Conservation (phyloP, 2,888 invertebrate genomes). For the Metellina segmentata region DNA sequence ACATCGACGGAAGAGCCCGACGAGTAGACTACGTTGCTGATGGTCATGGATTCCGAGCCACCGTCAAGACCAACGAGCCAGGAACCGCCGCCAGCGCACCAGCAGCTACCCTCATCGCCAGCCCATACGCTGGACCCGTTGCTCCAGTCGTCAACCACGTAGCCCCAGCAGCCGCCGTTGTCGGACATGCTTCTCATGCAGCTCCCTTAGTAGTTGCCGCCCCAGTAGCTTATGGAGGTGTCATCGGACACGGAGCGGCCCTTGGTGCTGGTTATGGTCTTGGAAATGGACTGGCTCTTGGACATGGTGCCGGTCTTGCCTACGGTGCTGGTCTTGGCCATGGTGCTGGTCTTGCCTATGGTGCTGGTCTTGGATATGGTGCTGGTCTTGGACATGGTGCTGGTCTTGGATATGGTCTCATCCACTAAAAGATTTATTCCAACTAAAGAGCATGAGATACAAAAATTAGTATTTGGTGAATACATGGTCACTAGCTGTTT, state of each 20-base stretch:
- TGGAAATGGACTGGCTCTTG: too few relatives aligned
- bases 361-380: too few relatives aligned
- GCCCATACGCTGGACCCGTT: too few relatives aligned
- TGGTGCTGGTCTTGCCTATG: background rate
- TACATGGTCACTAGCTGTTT: too few relatives aligned
- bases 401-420: conserved; percentile 16
- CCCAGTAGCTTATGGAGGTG: conserved; percentile 25
- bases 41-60: conserved; percentile 58
- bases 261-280: too few relatives aligned
- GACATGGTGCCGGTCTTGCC: too few relatives aligned
- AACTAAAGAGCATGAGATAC: too few relatives aligned
- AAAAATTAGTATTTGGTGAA: too few relatives aligned
- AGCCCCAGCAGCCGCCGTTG: too few relatives aligned
- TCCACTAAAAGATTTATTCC: conserved; percentile 6
- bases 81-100: conserved; percentile 64
- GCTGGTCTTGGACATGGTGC: background rate
- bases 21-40: conserved; percentile 73
- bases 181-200: background rate
- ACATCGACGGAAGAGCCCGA: conserved; percentile 74
- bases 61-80: conserved; percentile 67
- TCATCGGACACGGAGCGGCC: conserved; percentile 31
- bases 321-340: background rate
- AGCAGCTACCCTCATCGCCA: conserved; percentile 5
- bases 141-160: too few relatives aligned
- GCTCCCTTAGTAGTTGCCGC: conserved; percentile 28